Evolutionary conservation across 2,888 invertebrate genomes (phyloP), one percentile per base, ranked within the genome.

Genomic region (Ischnus inquisitorius): DNA sequence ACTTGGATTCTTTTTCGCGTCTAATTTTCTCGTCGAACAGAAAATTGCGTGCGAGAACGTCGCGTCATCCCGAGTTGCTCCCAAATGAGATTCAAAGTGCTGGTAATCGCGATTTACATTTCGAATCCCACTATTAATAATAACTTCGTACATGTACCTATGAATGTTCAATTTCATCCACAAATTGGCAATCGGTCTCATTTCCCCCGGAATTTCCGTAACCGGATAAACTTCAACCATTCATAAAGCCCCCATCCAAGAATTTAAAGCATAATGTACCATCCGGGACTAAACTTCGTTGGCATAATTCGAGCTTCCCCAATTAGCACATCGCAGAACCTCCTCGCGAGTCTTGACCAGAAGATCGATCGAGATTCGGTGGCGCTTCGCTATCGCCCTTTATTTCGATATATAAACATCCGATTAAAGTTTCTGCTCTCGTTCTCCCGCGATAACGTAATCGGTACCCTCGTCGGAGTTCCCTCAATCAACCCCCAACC

Each of bases 1-100:
- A 39, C 54, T 72, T 34, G 51, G 16, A 41, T 43, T 51, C 41
- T 25, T 10, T 82, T 46, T 28, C 12, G 46, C 46, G 16, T 65
- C n/a, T 43, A 41, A 46, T 48, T 74, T 76, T 57, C 2, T 54
- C 14, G 19, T 51, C 51, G 51, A 6, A n/a, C 6, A 19, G 6
- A 34, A 34, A 34, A 6, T 34, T 34, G 34, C 5, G 3, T 22
- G 1, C 3, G 19, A 54, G 19, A 54, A n/a, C n/a, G n/a, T n/a
- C n/a, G n/a, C n/a, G n/a, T n/a, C n/a, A n/a, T n/a, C n/a, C n/a
- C n/a, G n/a, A n/a, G n/a, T n/a, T n/a, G n/a, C n/a, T n/a, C n/a
- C n/a, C n/a, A n/a, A n/a, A n/a, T n/a, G n/a, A n/a, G n/a, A 19
- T 19, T 54, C 22, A 22, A 51, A 54, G 10, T 1, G 22, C 34